Base-by-base conservation (phyloP, 2,113 vertebrate genomes). In the Gobiocypris rarus region DNA sequence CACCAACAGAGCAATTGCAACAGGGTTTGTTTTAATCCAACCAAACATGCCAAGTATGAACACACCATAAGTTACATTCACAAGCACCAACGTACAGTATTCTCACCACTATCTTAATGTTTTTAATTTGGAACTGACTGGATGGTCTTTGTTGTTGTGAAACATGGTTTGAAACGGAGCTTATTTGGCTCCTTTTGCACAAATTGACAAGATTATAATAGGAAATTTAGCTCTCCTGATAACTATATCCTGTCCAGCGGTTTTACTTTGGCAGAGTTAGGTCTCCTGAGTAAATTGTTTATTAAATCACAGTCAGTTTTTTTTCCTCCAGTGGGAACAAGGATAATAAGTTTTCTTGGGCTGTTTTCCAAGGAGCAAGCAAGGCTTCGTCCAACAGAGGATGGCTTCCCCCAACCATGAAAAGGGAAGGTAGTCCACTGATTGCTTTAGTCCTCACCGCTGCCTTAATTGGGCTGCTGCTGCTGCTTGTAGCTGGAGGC, bases 381-480 rank as follows among this genome's bases (percentile, higher is more conserved):
- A 94, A 79, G 87, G 92, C 91, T 94, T 89, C 89, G 91, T 92
- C 94, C 94, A 93, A 89, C 91, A 93, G 95, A 94, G 95, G 92
- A 89, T 84, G 88, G 88, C 65, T 17, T 86, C 90, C 92, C 91
- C 93, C 87, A 4, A 83, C 93, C 94, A 93, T 92, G 94, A 91
- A 93, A 93, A 91, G 92, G 85, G 94, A 84, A 93, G 93, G 92
- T 93, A 93, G 91, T 94, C 94, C 93, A 95, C 95, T 96, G 95
- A 96, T 96, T 94, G 94, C 94, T 93, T 93, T 92, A 93, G 93
- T 96, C 96, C 95, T 97, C 96, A 97, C 97, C 98, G 97, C 97
- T 97, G 96, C 96, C 95, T 97, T 98, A 99, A 99, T 99, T 98
- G 97, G 97, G 96, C 96, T 97, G 94, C 94, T 94, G 95, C 93